Percentiles rank a stretch among this genome's conserved stretches.
phyloP scores from a whole-genome alignment of 2,888 invertebrate species.

The Cheilosia soror region DNA sequence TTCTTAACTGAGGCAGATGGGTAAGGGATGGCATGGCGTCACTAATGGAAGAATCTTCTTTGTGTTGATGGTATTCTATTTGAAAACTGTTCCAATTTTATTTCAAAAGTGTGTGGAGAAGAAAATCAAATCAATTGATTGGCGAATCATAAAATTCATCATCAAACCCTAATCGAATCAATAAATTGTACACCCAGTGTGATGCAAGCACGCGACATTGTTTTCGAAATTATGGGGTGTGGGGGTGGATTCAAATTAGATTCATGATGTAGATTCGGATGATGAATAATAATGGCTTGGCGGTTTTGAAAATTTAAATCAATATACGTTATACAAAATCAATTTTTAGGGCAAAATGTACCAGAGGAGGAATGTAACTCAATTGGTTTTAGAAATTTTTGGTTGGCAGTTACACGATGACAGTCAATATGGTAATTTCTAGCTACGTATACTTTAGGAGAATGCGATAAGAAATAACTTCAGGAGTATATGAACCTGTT shows the following conservation, averaged over 20 bases:
- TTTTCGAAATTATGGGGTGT: background rate
- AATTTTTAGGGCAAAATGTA: background rate
- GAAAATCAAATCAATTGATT: constrained; percentile 17
- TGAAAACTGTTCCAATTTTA: too few species aligned
- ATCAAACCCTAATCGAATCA: constrained; percentile 1
- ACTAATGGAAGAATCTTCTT: too few species aligned
- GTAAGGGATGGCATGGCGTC: too few species aligned
- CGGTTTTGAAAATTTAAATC: background rate
- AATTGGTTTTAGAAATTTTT: background rate
- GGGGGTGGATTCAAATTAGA: background rate
- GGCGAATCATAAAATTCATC: constrained; percentile 2
- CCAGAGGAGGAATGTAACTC: background rate
- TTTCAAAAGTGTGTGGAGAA: too few species aligned
- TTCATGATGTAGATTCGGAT: background rate
- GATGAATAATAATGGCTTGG: background rate
- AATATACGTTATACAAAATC: background rate
- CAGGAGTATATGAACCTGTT: too few species aligned
- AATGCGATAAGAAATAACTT: too few species aligned
- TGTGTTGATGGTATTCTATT: too few species aligned
- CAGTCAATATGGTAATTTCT: too few species aligned
- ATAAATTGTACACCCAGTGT: background rate
- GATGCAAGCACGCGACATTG: background rate
- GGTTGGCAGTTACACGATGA: too few species aligned
- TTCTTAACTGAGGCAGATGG: too few species aligned
- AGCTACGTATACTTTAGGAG: too few species aligned